These are phyloP conservation scores for Arbacia lixula DNA, from an alignment of 53 echinoderm and acorn worm species.

Conservation along the genomic window DNA sequence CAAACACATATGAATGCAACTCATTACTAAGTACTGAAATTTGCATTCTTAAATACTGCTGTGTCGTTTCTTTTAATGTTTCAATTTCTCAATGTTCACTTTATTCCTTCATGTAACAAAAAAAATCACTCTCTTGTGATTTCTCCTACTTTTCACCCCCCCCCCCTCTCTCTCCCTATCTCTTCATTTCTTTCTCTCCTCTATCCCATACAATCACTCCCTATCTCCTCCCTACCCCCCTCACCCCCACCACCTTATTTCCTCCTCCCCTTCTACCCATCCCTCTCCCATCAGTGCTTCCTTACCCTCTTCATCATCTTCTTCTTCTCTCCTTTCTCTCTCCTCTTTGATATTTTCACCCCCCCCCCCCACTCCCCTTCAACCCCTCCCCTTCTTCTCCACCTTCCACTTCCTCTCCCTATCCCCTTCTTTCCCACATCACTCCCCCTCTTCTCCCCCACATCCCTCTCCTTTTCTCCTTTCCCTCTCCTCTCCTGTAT, in stretches of 20 bases:
- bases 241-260: too few species aligned
- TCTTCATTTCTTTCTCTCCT: background rate
- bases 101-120: too few species aligned
- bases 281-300: too few species aligned
- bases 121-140: too few species aligned
- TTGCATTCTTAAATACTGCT: too few species aligned
- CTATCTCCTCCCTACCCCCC: too few species aligned
- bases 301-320: background rate
- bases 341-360: background rate
- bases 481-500: background rate
- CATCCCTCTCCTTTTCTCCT: background rate
- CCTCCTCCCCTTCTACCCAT: background rate
- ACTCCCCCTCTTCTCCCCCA: background rate
- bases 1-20: too few species aligned
- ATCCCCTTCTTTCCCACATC: background rate
- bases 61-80: too few species aligned
- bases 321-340: background rate
- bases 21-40: too few species aligned
- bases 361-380: background rate
- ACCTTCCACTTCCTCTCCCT: background rate
- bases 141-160: background rate
- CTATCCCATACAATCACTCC: too few species aligned
- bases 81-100: too few species aligned
- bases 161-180: background rate
- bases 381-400: background rate